These are phyloP conservation scores for Drosophila nebulosa DNA, from an alignment of 1,140 invertebrate genomes.

Conservation along the genomic window DNA sequence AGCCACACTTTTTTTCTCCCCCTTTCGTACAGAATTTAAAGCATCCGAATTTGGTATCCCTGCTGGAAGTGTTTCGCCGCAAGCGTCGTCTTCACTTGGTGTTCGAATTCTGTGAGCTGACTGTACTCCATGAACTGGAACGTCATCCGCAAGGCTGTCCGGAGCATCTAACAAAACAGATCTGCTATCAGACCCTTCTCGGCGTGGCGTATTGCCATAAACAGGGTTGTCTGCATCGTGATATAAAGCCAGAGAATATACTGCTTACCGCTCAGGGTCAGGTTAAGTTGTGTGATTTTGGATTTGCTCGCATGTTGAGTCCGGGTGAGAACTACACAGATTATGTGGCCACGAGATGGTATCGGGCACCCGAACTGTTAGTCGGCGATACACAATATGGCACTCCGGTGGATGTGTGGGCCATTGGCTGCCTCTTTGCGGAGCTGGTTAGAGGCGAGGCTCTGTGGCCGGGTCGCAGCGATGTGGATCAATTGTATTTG, in stretches of 20 bases:
- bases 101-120: slow-evolving; percentile 99
- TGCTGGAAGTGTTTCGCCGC: slow-evolving; percentile 98
- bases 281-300: slow-evolving; percentile 99
- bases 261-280: slow-evolving; percentile 95
- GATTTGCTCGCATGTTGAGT: slow-evolving; percentile 98
- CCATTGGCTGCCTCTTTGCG: slow-evolving; percentile 89
- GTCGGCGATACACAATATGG: slow-evolving; percentile 99
- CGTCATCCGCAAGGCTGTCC: slow-evolving; percentile 93
- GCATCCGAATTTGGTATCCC: slow-evolving; percentile 98
- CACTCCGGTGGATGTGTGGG: slow-evolving; percentile 98
- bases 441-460: slow-evolving; percentile 97
- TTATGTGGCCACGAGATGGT: slow-evolving; percentile 99
- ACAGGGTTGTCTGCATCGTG: slow-evolving; percentile 97
- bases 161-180: slow-evolving; percentile 93
- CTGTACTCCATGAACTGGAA: slow-evolving; percentile 97
- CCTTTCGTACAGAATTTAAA: slow-evolving; percentile 92
- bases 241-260: slow-evolving; percentile 99
- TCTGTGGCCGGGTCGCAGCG: slow-evolving; percentile 98
- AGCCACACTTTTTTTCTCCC: background rate
- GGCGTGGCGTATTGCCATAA: slow-evolving; percentile 98
- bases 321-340: slow-evolving; percentile 99
- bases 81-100: slow-evolving; percentile 98
- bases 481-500: slow-evolving; percentile 98
- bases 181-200: slow-evolving; percentile 97
- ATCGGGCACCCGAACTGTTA: slow-evolving; percentile 96